A percentile compares a stretch with the other conserved stretches of the same genome.
Conservation (phyloP, 2,888 invertebrate genomes). For the Cerastis leucographa region DNA sequence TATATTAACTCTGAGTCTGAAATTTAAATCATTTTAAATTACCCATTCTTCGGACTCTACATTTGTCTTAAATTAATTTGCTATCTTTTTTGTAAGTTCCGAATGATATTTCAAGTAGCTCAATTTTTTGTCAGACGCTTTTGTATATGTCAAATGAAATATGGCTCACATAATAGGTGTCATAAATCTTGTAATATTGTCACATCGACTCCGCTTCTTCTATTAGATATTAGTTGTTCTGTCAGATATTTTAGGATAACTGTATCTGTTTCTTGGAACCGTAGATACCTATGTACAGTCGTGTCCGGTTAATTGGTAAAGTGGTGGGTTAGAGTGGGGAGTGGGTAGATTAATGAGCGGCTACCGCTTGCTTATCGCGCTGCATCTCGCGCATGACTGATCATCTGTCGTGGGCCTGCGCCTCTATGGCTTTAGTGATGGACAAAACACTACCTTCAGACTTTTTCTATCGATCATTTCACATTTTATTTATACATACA, state of each 20-base stretch:
- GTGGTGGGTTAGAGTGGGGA: slow-evolving; percentile 81
- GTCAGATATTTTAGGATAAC: slow-evolving; percentile 72
- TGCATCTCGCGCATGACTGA: slow-evolving; percentile 90
- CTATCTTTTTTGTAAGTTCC: slow-evolving; percentile 21
- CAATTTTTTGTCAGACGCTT: slow-evolving; percentile 48
- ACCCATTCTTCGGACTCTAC: slow-evolving; percentile 30
- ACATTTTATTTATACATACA: slow-evolving; percentile 15
- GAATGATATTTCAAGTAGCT: slow-evolving; percentile 60
- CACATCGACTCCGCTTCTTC: slow-evolving; percentile 52
- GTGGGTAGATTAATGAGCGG: slow-evolving; percentile 90
- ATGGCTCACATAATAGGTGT: slow-evolving; percentile 58
- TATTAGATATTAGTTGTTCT: slow-evolving; percentile 63
- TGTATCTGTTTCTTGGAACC: slow-evolving; percentile 81
- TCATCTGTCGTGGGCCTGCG: slow-evolving; percentile 90
- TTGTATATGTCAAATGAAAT: slow-evolving; percentile 56
- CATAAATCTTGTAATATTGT: slow-evolving; percentile 66
- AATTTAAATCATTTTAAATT: slow-evolving; percentile 24
- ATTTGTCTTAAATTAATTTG: slow-evolving; percentile 37
- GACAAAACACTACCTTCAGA: slow-evolving; percentile 48
- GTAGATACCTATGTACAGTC: slow-evolving; percentile 76
- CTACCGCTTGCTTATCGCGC: slow-evolving; percentile 89
- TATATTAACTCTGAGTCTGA: slow-evolving; percentile 18
- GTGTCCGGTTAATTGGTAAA: slow-evolving; percentile 88
- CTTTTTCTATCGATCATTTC: slow-evolving; percentile 63
- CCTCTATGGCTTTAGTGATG: slow-evolving; percentile 82